Conservation (phyloP, 2,797 vertebrate genomes). For the Scleropages formosus region DNA sequence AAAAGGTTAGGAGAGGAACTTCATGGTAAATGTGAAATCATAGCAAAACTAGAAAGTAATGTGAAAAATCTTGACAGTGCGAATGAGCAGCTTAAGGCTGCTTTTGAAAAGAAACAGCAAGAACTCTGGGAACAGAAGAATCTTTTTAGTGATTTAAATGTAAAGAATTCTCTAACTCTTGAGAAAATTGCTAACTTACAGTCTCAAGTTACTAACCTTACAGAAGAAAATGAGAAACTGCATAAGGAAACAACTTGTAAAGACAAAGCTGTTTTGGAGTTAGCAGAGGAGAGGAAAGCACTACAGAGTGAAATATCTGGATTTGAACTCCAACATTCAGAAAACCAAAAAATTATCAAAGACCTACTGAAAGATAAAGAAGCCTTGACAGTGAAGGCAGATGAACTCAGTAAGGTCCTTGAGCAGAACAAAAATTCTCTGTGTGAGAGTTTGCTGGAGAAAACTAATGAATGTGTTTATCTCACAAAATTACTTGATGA, state of each 20-base stretch:
- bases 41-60: conserved; percentile 61
- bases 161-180: conserved; percentile 41
- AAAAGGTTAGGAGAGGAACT: conserved; percentile 66
- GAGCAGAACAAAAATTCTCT: conserved; percentile 60
- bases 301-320: conserved; percentile 58
- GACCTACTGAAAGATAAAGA: conserved; percentile 67
- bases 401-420: conserved; percentile 60
- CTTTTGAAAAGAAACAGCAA: conserved; percentile 61
- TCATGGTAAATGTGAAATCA: conserved; percentile 58
- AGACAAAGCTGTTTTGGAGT: conserved; percentile 50
- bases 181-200: conserved; percentile 55
- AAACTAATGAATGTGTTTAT: conserved; percentile 65
- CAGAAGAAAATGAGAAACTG: conserved; percentile 62
- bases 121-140: conserved; percentile 58
- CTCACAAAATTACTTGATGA: conserved; percentile 63
- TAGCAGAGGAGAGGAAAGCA: conserved; percentile 53
- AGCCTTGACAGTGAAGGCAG: conserved; percentile 51
- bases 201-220: conserved; percentile 58
- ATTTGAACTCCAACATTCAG: conserved; percentile 58
- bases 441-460: conserved; percentile 65
- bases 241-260: conserved; percentile 61
- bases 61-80: conserved; percentile 52
- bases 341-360: conserved; percentile 57
- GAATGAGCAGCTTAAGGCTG: conserved; percentile 62
- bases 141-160: conserved; percentile 57